A percentile compares a stretch with the other conserved stretches of the same genome.
Conservation (phyloP, 1,140 invertebrate species). For the Plectrocnemia conspersa region DNA sequence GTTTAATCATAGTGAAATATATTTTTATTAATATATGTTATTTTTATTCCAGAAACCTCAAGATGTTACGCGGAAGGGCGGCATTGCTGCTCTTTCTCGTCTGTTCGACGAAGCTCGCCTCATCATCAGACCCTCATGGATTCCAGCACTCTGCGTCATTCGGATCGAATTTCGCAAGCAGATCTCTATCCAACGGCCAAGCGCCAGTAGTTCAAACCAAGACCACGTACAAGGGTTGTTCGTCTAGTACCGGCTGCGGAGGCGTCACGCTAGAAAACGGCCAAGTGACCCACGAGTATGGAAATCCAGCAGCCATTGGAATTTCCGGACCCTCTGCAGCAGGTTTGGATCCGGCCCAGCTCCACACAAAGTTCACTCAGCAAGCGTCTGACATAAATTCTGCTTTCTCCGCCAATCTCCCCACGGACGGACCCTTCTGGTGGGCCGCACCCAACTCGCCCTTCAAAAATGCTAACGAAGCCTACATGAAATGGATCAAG, state of each 20-base stretch:
- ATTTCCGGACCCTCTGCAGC: constrained; percentile 39
- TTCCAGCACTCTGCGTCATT: constrained; percentile 12
- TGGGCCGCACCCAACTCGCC: constrained; percentile 53
- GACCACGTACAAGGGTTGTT: constrained; percentile 45
- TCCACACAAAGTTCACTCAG: constrained; percentile 44
- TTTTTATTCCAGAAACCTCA: constrained; percentile 15
- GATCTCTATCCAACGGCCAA: neutral
- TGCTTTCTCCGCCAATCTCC: constrained; percentile 37
- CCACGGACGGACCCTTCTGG: constrained; percentile 47
- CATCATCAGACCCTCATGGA: neutral
- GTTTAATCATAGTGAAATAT: too few species aligned
- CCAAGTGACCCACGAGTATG: constrained; percentile 43
- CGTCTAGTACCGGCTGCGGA: constrained; percentile 46
- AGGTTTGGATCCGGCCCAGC: constrained; percentile 35
- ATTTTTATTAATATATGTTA: constrained; percentile 7
- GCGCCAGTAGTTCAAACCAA: constrained; percentile 44
- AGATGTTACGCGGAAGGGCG: constrained; percentile 10
- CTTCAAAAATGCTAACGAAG: constrained; percentile 45
- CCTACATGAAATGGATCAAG: constrained; percentile 39
- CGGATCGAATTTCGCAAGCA: constrained; percentile 1
- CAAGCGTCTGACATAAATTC: constrained; percentile 38
- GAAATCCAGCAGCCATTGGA: constrained; percentile 40
- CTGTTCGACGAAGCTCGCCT: constrained; percentile 1
- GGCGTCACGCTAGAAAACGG: constrained; percentile 49
- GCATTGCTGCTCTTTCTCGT: constrained; percentile 14